Evolutionary conservation across 1,140 invertebrate genomes (phyloP), one percentile per base, ranked within the genome.

Genomic region (Pseudomyrmex flavicornis): DNA sequence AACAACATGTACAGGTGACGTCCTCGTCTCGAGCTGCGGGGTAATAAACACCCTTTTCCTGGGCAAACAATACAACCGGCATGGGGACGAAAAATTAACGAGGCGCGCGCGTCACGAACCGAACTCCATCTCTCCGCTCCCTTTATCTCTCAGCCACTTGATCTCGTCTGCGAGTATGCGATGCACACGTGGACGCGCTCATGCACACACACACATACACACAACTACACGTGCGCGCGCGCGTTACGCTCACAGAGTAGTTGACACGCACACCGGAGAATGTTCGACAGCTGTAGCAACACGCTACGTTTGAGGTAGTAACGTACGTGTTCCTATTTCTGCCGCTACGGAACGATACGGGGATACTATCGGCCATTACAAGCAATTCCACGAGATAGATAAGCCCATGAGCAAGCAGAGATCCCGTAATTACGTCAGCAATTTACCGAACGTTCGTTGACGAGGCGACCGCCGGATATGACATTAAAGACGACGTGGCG

Each of bases 31-130:
- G 65, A 85, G 83, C 73, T 83, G 77, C 82, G 76, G 85, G 7
- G 87, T 87, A 87, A 88, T 90, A 90, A 90, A 88, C 86, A 83
- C 72, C 77, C 83, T 75, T 82, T 73, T 82, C 66, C 70, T 54
- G 72, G 46, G 26, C 77, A 84, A 86, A 91, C 90, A 91, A 89
- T 90, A 80, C 82, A 84, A 75, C 35, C 82, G 84, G 90, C 89
- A 89, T 68, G 77, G 58, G 20, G 82, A 73, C 65, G 89, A 91
- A 91, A 90, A 91, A 90, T 90, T 91, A 90, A 91, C 89, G 90
- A 90, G 88, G 86, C 84, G 83, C 70, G 15, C 52, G 10, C n/a
- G 12, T 35, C 35, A 59, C 20, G 80, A 69, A 77, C 63, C 82
- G 75, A 89, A 89, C 75, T 86, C 84, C 72, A 73, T 84, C 75